A percentile compares a stretch with the other conserved stretches of the same genome.
phyloP scores from a whole-genome alignment of 1,140 invertebrate species.

The Calycopis cecrops region DNA sequence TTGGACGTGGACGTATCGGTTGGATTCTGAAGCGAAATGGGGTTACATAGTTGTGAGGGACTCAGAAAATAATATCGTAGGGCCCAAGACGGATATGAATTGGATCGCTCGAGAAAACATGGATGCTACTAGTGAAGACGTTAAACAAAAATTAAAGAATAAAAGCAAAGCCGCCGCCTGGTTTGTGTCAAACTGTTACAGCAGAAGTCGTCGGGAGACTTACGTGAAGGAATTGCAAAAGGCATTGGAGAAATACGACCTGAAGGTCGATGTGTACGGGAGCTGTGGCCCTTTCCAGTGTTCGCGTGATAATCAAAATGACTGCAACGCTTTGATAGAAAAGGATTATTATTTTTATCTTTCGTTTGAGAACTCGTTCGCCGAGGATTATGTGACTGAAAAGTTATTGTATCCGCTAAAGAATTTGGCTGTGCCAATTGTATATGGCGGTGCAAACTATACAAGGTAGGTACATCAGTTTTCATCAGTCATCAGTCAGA shows the following conservation, averaged over 20 bases:
- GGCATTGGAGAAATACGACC: constrained; percentile 62
- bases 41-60: constrained; percentile 67
- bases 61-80: constrained; percentile 41
- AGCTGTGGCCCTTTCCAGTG: constrained; percentile 74
- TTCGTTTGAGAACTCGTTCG: constrained; percentile 84
- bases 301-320: constrained; percentile 30
- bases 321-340: constrained; percentile 66
- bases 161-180: constrained; percentile 76
- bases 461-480: too few species aligned
- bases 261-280: constrained; percentile 82
- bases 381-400: constrained; percentile 81
- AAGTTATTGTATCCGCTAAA: constrained; percentile 76
- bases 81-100: constrained; percentile 47
- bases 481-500: too few species aligned
- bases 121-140: constrained; percentile 43
- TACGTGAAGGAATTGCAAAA: constrained; percentile 76
- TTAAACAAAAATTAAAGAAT: constrained; percentile 51
- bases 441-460: constrained; percentile 60
- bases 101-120: constrained; percentile 56
- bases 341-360: constrained; percentile 82
- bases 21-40: constrained; percentile 79
- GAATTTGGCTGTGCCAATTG: constrained; percentile 71
- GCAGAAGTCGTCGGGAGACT: constrained; percentile 71
- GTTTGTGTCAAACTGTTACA: constrained; percentile 81
- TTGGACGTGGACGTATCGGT: constrained; percentile 80